Evolutionary conservation across 2,113 vertebrate species (phyloP).

Genomic region (Xenopus laevis): DNA sequence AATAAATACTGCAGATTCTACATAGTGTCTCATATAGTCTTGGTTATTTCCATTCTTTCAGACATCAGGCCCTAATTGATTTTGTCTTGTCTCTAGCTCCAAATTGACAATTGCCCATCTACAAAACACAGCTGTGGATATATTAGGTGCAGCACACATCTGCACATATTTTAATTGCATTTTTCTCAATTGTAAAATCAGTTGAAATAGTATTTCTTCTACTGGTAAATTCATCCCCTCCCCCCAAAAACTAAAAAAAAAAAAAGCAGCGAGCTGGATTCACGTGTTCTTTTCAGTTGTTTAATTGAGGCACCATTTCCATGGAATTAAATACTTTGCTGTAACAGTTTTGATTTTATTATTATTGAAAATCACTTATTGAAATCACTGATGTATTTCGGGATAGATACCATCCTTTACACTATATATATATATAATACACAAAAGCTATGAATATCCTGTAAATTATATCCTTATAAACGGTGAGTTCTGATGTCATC

Average conservation of each 20-base stretch:
- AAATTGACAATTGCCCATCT: slow-evolving; percentile 35
- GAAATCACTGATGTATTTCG: too few relatives aligned
- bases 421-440: too few relatives aligned
- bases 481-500: too few relatives aligned
- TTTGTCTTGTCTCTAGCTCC: slow-evolving; percentile 38
- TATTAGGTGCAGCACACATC: slow-evolving; percentile 30
- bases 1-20: slow-evolving; percentile 10
- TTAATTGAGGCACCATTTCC: neutral
- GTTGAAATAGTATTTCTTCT: slow-evolving; percentile 11
- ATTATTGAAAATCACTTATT: too few relatives aligned
- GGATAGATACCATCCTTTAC: too few relatives aligned
- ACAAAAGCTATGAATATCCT: too few relatives aligned
- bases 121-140: slow-evolving; percentile 30
- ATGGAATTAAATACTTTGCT: too few relatives aligned
- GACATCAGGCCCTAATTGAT: slow-evolving; percentile 36
- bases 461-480: too few relatives aligned
- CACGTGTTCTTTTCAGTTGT: neutral
- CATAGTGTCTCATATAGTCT: slow-evolving; percentile 5
- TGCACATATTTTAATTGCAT: slow-evolving; percentile 24
- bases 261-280: neutral
- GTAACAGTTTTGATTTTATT: too few relatives aligned
- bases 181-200: slow-evolving; percentile 16
- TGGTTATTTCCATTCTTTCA: slow-evolving; percentile 41
- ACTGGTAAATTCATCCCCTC: neutral
- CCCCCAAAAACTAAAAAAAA: neutral